Conservation (phyloP, 2,113 vertebrate genomes). For the Ceuthmochares aereus region DNA sequence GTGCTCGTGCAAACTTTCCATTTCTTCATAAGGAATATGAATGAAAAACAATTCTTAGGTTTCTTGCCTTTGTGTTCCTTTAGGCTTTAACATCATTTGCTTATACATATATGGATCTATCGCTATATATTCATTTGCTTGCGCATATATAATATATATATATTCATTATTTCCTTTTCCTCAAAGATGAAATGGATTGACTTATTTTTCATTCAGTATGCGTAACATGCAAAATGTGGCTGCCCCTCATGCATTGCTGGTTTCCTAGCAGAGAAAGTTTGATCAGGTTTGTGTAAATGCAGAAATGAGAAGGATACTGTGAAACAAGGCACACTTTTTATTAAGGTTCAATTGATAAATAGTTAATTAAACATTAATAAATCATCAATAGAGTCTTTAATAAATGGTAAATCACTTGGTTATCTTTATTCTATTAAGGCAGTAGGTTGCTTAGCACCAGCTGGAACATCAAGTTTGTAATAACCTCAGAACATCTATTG, state of each 20-base stretch:
- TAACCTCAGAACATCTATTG: slow-evolving; percentile 16
- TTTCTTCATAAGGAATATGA: background rate
- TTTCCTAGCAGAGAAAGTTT: background rate
- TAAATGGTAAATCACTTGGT: slow-evolving; percentile 51
- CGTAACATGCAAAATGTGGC: background rate
- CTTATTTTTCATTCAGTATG: background rate
- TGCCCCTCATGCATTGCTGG: background rate
- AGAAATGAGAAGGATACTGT: background rate
- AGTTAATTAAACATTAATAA: slow-evolving; percentile 61
- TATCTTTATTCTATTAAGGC: slow-evolving; percentile 25
- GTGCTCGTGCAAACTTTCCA: background rate
- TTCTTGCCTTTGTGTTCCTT: background rate
- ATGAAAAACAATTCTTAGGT: background rate
- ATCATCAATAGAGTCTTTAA: slow-evolving; percentile 48
- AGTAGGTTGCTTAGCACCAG: slow-evolving; percentile 18
- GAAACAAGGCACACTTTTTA: slow-evolving; percentile 9
- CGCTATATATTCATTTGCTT: background rate
- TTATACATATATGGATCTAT: background rate
- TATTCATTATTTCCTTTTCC: background rate
- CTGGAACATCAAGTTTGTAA: background rate
- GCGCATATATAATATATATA: background rate
- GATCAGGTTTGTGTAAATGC: slow-evolving; percentile 11
- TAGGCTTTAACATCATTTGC: background rate
- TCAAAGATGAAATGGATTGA: background rate
- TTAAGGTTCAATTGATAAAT: slow-evolving; percentile 47